Conservation (phyloP, 2,113 vertebrate species). For the Ptyas mucosa region DNA sequence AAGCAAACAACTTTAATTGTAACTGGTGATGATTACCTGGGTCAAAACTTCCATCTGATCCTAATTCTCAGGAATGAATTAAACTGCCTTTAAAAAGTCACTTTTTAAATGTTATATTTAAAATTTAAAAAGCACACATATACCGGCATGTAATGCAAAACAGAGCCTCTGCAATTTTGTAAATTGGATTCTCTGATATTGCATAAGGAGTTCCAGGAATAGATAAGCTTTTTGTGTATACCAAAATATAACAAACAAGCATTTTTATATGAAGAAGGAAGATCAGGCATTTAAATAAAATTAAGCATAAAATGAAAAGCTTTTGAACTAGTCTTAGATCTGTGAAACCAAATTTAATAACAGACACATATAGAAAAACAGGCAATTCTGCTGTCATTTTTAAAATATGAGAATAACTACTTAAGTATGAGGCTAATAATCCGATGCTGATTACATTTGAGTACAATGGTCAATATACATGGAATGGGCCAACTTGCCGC, state of each 20-base stretch:
- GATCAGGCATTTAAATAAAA: not conserved
- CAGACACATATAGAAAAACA: not conserved
- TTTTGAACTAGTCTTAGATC: not conserved
- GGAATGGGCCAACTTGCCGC: no score
- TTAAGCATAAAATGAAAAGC: not conserved
- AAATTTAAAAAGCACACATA: not conserved
- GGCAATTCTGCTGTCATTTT: not conserved
- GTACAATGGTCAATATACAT: not conserved
- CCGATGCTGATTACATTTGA: not conserved
- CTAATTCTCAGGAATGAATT: not conserved
- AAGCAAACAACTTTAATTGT: not conserved
- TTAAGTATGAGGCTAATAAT: not conserved
- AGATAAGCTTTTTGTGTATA: not conserved
- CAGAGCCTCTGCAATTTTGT: not conserved
- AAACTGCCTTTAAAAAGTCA: not conserved
- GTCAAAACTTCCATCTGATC: not conserved
- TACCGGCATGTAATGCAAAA: not conserved
- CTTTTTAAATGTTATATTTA: slow-evolving; percentile 1
- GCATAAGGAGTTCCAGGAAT: not conserved
- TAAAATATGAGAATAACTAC: not conserved
- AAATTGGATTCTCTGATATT: not conserved
- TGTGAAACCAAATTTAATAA: not conserved
- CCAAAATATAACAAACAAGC: not conserved
- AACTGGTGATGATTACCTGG: not conserved
- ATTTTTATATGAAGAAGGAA: not conserved